Conservation (phyloP, 2,113 vertebrate genomes). For the Cricetomys ansorgei region DNA sequence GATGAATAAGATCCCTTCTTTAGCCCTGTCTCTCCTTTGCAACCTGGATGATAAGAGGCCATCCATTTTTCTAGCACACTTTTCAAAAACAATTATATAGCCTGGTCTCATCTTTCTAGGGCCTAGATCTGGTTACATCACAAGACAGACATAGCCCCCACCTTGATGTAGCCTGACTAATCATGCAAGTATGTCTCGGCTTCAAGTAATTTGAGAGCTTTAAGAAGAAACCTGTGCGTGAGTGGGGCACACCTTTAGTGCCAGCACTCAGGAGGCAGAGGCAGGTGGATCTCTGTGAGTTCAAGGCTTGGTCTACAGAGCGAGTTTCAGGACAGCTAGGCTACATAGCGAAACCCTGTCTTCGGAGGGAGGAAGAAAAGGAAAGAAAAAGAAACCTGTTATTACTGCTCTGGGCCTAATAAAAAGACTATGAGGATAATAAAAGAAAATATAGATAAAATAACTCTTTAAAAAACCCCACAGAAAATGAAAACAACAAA, state of each 20-base stretch:
- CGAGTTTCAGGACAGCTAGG: neutral
- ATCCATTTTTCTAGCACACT: constrained; percentile 60
- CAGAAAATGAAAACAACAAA: neutral
- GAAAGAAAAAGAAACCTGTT: neutral
- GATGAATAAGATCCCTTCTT: constrained; percentile 41
- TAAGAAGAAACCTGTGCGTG: neutral
- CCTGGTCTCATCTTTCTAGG: constrained; percentile 40
- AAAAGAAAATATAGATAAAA: neutral
- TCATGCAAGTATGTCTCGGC: constrained; percentile 70
- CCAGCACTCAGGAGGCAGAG: neutral
- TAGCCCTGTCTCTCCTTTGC: constrained; percentile 14
- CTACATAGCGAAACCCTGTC: neutral
- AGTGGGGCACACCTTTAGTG: neutral
- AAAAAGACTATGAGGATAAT: neutral
- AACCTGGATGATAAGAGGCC: constrained; percentile 68
- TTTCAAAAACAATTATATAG: constrained; percentile 38
- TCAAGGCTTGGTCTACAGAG: neutral
- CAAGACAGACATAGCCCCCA: constrained; percentile 52
- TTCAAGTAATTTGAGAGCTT: constrained; percentile 73
- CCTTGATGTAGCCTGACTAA: constrained; percentile 35
- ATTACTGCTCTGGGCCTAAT: neutral
- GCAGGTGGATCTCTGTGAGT: neutral
- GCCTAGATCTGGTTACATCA: constrained; percentile 25
- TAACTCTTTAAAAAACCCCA: neutral
- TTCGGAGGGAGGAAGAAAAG: neutral